Evolutionary conservation across 2,113 vertebrate genomes (phyloP).

Genomic region (Rhabdomys dilectus): DNA sequence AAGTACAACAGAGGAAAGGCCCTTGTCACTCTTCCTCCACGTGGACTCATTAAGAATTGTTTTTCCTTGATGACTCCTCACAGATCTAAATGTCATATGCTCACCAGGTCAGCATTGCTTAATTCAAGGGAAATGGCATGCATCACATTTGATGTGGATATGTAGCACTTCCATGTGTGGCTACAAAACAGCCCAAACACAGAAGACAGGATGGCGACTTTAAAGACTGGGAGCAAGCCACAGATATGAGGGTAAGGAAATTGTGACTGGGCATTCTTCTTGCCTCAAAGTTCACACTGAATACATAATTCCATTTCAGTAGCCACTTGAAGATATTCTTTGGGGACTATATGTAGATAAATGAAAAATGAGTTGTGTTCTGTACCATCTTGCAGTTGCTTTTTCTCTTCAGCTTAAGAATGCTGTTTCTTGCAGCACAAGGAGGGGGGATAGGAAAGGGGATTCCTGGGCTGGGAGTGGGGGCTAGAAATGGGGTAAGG

Average conservation of each 20-base stretch:
- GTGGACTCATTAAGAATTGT: not conserved
- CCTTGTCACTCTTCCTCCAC: not conserved
- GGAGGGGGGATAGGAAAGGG: too few species aligned
- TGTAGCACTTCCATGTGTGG: constrained; percentile 68
- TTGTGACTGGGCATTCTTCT: not conserved
- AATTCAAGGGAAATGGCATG: constrained; percentile 42
- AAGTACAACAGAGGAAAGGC: not conserved
- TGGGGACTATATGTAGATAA: not conserved
- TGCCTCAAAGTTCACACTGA: not conserved
- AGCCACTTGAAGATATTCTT: constrained; percentile 26
- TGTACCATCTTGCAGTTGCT: not conserved
- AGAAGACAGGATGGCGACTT: not conserved
- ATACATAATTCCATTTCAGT: constrained; percentile 52
- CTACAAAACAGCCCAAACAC: constrained; percentile 34
- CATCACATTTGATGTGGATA: constrained; percentile 64
- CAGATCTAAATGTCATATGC: constrained; percentile 16
- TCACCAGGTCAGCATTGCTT: not conserved
- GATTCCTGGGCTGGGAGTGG: too few species aligned
- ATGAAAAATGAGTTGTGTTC: not conserved
- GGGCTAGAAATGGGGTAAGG: too few species aligned
- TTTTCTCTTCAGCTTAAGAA: constrained; percentile 1
- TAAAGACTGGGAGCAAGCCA: constrained; percentile 35
- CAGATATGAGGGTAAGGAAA: constrained; percentile 38
- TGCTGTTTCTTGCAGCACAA: too few species aligned
- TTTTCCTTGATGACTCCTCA: not conserved